Evolutionary conservation across 1,140 invertebrate genomes (phyloP).

Genomic region (Micrasema minimum): DNA sequence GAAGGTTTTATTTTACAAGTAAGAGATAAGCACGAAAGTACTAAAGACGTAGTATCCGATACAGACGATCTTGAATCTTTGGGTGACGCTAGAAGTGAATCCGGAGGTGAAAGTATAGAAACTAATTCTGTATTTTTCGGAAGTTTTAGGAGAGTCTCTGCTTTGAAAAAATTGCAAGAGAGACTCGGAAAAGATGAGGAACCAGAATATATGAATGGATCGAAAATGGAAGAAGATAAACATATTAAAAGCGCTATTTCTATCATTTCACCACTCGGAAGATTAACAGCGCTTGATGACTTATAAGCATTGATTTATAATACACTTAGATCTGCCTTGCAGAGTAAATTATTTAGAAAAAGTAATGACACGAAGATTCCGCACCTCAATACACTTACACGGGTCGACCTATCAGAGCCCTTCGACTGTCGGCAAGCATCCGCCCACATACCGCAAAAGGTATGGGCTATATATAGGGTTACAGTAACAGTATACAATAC

Average conservation of each 20-base stretch:
- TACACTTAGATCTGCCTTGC: too few species aligned
- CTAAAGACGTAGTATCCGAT: constrained; percentile 46
- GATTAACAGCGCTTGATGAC: constrained; percentile 38
- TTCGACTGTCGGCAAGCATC: too few species aligned
- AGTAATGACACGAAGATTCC: too few species aligned
- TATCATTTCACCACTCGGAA: constrained; percentile 34
- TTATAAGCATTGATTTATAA: too few species aligned
- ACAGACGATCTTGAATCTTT: constrained; percentile 76
- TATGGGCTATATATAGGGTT: too few species aligned
- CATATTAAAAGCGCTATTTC: constrained; percentile 32
- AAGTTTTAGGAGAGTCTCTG: constrained; percentile 65
- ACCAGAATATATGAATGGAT: neutral
- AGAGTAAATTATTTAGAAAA: too few species aligned
- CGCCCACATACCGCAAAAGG: too few species aligned
- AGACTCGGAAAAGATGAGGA: constrained; percentile 32
- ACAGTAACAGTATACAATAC: too few species aligned
- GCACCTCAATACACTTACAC: too few species aligned
- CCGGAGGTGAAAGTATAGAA: constrained; percentile 84
- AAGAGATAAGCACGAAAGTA: constrained; percentile 51
- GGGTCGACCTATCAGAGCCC: too few species aligned
- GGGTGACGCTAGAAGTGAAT: constrained; percentile 81
- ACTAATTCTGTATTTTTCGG: constrained; percentile 85
- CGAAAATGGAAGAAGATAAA: constrained; percentile 29
- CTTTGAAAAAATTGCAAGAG: constrained; percentile 19
- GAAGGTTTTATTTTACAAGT: constrained; percentile 63